A percentile compares a stretch with the other conserved stretches of the same genome.
Evolutionary conservation across 2,888 invertebrate genomes (phyloP).

Genomic region (Cryptus viduatorius): DNA sequence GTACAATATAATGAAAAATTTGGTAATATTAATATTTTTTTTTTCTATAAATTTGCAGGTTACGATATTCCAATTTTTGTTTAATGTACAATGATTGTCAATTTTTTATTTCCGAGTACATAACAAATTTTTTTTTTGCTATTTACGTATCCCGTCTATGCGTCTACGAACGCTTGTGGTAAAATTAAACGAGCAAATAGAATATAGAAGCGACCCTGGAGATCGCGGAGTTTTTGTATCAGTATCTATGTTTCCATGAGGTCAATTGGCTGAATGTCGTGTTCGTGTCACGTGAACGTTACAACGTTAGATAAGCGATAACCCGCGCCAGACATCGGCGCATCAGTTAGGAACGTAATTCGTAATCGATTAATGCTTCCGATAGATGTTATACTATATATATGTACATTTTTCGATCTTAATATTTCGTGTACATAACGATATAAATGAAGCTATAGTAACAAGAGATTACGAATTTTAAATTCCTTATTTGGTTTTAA

Average conservation of each 20-base stretch:
- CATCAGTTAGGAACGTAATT: neutral
- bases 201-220: neutral
- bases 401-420: neutral
- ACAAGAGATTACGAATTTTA: neutral
- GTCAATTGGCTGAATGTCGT: constrained; percentile 14
- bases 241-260: neutral
- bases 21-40: no score
- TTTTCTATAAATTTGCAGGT: no score
- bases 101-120: no score
- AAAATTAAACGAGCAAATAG: neutral
- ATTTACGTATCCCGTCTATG: no score
- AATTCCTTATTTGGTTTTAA: neutral
- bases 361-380: neutral
- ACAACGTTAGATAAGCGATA: neutral
- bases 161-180: neutral
- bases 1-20: no score
- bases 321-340: neutral
- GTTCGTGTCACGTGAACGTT: constrained; percentile 5
- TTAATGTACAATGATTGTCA: no score
- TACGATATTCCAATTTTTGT: no score
- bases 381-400: neutral
- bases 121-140: no score
- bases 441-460: neutral
- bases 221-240: neutral
- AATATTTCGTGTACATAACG: neutral